Base-by-base conservation (phyloP, 2,888 invertebrate species). In the Trichogramma dendrolimi region DNA sequence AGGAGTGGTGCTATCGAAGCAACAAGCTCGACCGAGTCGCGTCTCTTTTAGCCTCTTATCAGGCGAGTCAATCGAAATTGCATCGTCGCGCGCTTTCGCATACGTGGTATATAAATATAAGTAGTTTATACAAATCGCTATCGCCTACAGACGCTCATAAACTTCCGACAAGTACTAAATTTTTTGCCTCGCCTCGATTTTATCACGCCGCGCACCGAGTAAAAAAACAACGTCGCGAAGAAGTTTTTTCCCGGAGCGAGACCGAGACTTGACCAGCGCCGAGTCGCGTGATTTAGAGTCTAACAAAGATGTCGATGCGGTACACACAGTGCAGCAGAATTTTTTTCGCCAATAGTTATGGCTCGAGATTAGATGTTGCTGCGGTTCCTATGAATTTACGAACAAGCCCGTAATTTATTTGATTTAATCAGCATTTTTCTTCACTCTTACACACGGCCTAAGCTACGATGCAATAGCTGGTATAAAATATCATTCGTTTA, bases 51-150 rank as follows among this genome's bases (percentile, higher is more conserved):
- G 55, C 55, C 63, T 67, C 69, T 69, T 71, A 71, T 71, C 69
- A 63, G 27, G 54, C 50, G 62, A 27, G 27, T 27, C 66, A 67
- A 68, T 68, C 68, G 68, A 69, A 64, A 61, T 66, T 68, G 66
- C 68, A 69, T 69, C 58, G 68, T 63, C 63, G 58, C 63, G 62
- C 58, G 66, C 27, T 27, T 27, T 27, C 27, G 27, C 27, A 52
- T 55, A 58, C 54, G 49, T 56, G 62, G 61, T 64, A 63, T 67
- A 67, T 68, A 71, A 68, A 67, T 68, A n/a, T n/a, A n/a, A n/a
- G n/a, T n/a, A 56, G 54, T 60, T 63, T 65, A 65, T 63, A 65
- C 59, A 61, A 61, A 65, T 62, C 49, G 50, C 14, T 6, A 43
- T 40, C 40, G 47, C 49, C 10, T 7, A 11, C 14, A 52, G 56